Evolutionary conservation across 2,888 invertebrate species (phyloP).

Genomic region (Clostera curtula): DNA sequence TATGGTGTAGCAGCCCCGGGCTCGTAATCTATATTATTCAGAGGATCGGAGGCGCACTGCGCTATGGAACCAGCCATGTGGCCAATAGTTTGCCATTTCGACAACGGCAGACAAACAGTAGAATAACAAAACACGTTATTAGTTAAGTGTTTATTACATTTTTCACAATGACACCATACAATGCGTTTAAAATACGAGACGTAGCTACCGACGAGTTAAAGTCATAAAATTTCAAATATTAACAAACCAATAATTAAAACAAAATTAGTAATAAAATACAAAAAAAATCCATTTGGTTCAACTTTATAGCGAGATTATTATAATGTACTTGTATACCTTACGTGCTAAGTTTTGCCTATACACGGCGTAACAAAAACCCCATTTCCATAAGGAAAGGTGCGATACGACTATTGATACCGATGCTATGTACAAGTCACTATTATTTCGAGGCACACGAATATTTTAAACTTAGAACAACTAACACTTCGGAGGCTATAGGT

Average conservation of each 20-base stretch:
- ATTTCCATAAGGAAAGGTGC: constrained; percentile 3
- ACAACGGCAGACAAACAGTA: constrained; percentile 5
- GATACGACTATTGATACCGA: not conserved
- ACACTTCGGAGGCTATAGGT: no score
- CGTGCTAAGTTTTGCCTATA: constrained; percentile 1
- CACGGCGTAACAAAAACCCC: constrained; percentile 28
- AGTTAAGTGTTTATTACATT: constrained; percentile 26
- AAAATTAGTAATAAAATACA: constrained; percentile 17
- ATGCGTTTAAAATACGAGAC: constrained; percentile 5
- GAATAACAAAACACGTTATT: constrained; percentile 13
- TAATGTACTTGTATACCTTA: constrained; percentile 2
- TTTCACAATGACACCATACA: constrained; percentile 14
- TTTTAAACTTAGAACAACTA: not conserved
- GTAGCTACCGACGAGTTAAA: constrained; percentile 13
- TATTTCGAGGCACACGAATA: constrained; percentile 17
- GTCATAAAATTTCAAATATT: constrained; percentile 22
- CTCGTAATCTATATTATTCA: no score
- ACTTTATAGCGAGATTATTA: constrained; percentile 17
- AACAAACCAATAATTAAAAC: constrained; percentile 20
- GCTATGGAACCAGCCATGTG: no score
- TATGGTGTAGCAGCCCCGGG: no score
- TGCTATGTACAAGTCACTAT: constrained; percentile 4
- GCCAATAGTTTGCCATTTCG: no score
- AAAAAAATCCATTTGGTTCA: constrained; percentile 20
- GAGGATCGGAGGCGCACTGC: no score